Base-by-base conservation (phyloP, 2,888 invertebrate genomes). In the Tineola bisselliella region DNA sequence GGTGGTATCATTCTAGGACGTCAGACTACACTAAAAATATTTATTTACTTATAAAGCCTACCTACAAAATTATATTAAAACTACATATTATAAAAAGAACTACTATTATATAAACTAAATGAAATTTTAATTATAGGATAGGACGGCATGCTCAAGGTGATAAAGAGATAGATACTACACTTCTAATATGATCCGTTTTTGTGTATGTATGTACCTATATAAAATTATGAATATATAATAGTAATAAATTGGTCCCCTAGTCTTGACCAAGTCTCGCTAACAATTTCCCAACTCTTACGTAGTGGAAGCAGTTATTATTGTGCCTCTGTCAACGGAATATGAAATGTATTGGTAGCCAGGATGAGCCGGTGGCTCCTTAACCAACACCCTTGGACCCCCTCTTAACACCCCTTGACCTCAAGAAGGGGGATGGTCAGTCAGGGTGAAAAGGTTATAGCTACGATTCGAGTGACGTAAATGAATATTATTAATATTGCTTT, bases 261-360 rank as follows among this genome's bases (percentile, higher is more conserved):
- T 54, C 54, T 48, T 48, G 25, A 54, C 19, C 19, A 54, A 54
- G 18, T 18, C 25, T 54, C 48, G 48, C 60, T 43, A 60, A 60
- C 60, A 48, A 60, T 60, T 44, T 43, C 38, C 59, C n/a, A 60
- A 60, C 60, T 60, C 60, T 60, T 60, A 60, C 13, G 15, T 13
- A 15, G 54, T 54, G 25, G 25, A 31, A 25, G n/a, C 77, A 79
- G 81, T 84, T 83, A 86, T 86, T 87, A 86, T 84, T 87, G 84
- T 80, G 84, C 84, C 83, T 82, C 86, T 86, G 87, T 87, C 87
- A 84, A 83, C 86, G 86, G 86, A 87, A 87, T 86, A 87, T 87
- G 86, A 87, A 87, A 86, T 87, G 84, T 87, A 86, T 87, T 86
- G 86, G 81, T 76, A 76, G 74, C 71, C 67, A 80, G 84, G 86